Base-by-base conservation (phyloP, 2,888 invertebrate species). In the Saturnia pavonia region DNA sequence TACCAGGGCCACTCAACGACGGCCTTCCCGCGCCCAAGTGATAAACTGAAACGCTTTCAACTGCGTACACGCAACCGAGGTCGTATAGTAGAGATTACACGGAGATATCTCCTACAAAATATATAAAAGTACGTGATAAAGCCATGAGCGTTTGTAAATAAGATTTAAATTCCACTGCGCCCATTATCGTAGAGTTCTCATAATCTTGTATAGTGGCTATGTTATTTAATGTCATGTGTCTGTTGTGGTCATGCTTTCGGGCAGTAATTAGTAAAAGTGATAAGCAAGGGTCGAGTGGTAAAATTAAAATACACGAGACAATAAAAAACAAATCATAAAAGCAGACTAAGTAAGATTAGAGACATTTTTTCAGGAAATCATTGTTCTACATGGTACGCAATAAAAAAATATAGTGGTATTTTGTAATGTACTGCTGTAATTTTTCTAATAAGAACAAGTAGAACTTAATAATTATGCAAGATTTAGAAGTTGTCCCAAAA, bases 1-100 rank as follows among this genome's bases (percentile, higher is more conserved):
- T 89, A 82, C 88, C 89, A 88, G 88, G 86, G 85, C 82, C 83
- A 83, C 77, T 74, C 75, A 70, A 74, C 76, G 75, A 80, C 82
- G 85, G 85, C 85, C 88, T 87, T 83, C 87, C 86, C 87, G 87
- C 85, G 81, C 86, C 85, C 81, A 80, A 80, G 80, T 84, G 88
- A 88, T 89, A 90, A 88, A 84, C 77, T 77, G 74, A 84, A 85
- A 85, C 80, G 80, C 87, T 87, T 84, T 82, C 82, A 80, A 81
- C 79, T 77, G 86, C 87, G 86, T 86, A 76, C 79, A 86, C 86
- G 88, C 88, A 84, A 71, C 77, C 79, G 77, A 79, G 74, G 76
- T 77, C 80, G 74, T 68, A 70, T 71, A 68, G 70, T 69, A 72
- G 74, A 72, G 75, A 73, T 75, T 74, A 73, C 72, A 43, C 40